Evolutionary conservation across 2,113 vertebrate species (phyloP).

Genomic region (Chionodraco myersi): DNA sequence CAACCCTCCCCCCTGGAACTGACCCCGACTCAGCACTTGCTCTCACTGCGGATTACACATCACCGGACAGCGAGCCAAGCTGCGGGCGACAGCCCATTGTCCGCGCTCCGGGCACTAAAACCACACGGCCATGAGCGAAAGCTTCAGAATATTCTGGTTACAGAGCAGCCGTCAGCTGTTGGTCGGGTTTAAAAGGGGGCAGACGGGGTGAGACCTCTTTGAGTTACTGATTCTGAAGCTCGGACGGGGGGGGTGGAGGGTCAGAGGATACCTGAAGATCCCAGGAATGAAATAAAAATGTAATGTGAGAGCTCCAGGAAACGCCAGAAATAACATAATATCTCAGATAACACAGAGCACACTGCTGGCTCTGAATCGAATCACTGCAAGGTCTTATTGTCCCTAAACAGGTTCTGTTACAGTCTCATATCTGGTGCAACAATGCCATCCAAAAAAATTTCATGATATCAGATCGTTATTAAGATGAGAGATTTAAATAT

Average conservation of each 20-base stretch:
- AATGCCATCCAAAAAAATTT: too few relatives aligned
- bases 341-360: conserved; percentile 24
- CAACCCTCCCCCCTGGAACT: background rate
- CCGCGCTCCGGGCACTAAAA: conserved; percentile 60
- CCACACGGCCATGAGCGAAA: conserved; percentile 53
- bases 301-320: conserved; percentile 35
- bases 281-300: conserved; percentile 40
- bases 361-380: conserved; percentile 20
- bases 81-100: conserved; percentile 62
- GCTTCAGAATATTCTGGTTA: conserved; percentile 71
- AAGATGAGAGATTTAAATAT: too few relatives aligned
- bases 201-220: conserved; percentile 26
- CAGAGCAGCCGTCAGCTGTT: conserved; percentile 57
- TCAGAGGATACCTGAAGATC: background rate
- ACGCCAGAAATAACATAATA: conserved; percentile 36
- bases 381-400: conserved; percentile 20
- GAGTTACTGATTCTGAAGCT: conserved; percentile 25
- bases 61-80: conserved; percentile 48
- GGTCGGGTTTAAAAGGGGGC: conserved; percentile 35
- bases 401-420: background rate
- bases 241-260: background rate
- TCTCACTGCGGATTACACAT: conserved; percentile 62
- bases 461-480: too few relatives aligned
- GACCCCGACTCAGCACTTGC: conserved; percentile 50
- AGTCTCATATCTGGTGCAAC: background rate